Percentiles rank a stretch among this genome's conserved stretches.
Evolutionary conservation across 2,113 vertebrate genomes (phyloP).

Genomic region (Manacus vitellinus): DNA sequence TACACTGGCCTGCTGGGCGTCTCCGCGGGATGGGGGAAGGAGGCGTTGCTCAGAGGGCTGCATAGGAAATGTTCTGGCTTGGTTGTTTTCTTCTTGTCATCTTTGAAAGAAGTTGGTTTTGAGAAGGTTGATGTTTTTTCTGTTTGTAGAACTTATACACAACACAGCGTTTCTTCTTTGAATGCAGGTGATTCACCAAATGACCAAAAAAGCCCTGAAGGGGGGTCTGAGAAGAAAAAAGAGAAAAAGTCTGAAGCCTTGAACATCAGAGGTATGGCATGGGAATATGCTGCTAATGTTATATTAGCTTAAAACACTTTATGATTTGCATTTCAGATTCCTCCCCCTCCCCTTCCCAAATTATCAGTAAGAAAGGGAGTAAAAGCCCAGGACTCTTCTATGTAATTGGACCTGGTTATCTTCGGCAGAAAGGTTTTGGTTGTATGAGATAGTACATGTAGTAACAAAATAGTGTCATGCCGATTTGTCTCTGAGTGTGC

Average conservation of each 20-base stretch:
- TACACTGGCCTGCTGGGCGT: background rate
- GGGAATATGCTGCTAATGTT: background rate
- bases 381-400: background rate
- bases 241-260: constrained; percentile 78
- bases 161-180: constrained; percentile 87
- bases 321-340: background rate
- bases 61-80: background rate
- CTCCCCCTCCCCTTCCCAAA: no score
- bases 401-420: background rate
- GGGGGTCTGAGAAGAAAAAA: constrained; percentile 52
- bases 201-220: constrained; percentile 46
- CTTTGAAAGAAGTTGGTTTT: constrained; percentile 61
- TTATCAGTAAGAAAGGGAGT: background rate
- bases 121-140: constrained; percentile 76
- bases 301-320: background rate
- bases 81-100: background rate
- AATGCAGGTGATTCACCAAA: constrained; percentile 81
- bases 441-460: background rate
- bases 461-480: background rate
- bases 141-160: constrained; percentile 86
- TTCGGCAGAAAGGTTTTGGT: background rate
- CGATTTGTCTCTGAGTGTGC: background rate
- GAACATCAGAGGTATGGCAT: constrained; percentile 84
- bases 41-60: background rate
- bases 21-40: background rate